Evolutionary conservation across 53 echinoderm and acorn worm species (phyloP).

Genomic region (Arbacia lixula): DNA sequence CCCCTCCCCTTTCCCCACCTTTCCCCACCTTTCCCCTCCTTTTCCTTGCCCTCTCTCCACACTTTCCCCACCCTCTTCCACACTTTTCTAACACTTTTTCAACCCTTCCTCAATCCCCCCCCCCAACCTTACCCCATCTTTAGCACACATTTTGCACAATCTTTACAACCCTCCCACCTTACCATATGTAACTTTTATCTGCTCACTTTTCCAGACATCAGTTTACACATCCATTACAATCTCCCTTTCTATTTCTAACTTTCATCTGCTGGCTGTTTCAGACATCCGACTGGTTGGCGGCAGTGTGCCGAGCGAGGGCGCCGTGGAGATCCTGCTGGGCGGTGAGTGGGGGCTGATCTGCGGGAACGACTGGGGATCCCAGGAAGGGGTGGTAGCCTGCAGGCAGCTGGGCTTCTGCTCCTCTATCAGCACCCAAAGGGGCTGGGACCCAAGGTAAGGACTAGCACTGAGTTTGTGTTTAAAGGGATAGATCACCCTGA

Average conservation of each 20-base stretch:
- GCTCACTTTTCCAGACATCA: background rate
- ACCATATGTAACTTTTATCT: too few species aligned
- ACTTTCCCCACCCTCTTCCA: too few species aligned
- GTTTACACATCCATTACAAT: background rate
- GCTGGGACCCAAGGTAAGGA: slow-evolving; percentile 32
- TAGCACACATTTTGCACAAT: too few species aligned
- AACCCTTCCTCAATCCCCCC: too few species aligned
- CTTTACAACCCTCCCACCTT: too few species aligned
- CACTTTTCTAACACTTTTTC: too few species aligned
- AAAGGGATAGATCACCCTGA: too few species aligned
- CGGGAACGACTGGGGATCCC: slow-evolving; percentile 72
- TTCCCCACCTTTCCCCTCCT: too few species aligned
- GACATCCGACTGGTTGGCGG: slow-evolving; percentile 82
- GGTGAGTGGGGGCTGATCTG: slow-evolving; percentile 86
- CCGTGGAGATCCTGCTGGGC: slow-evolving; percentile 70
- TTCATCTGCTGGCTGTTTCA: background rate
- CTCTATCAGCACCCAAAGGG: slow-evolving; percentile 13
- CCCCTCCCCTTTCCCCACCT: too few species aligned
- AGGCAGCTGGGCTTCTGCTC: slow-evolving; percentile 79
- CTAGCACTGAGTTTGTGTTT: too few species aligned
- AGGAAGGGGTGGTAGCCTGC: slow-evolving; percentile 80
- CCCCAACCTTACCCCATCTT: too few species aligned
- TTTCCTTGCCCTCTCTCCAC: too few species aligned
- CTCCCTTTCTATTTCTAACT: background rate
- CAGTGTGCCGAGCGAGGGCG: slow-evolving; percentile 55